Evolutionary conservation across 2,797 vertebrate genomes (phyloP).

Genomic region (Channallabes apus): DNA sequence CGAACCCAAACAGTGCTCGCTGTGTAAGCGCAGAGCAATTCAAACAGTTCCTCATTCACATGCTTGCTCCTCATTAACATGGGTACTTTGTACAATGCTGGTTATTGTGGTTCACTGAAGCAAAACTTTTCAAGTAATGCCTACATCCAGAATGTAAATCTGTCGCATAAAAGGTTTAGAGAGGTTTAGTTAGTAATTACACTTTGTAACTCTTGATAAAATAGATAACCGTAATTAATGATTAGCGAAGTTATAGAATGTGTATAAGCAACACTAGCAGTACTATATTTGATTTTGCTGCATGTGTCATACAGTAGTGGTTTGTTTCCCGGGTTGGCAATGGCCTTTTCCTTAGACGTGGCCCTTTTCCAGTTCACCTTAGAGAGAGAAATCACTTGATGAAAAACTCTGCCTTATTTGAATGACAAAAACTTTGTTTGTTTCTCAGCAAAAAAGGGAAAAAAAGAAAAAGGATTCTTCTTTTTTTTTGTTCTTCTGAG

Average conservation of each 20-base stretch:
- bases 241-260: constrained; percentile 19
- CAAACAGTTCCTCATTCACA: constrained; percentile 29
- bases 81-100: constrained; percentile 25
- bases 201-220: constrained; percentile 17
- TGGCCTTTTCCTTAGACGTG: constrained; percentile 93
- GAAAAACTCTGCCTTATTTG: constrained; percentile 95
- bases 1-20: constrained; percentile 24
- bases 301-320: constrained; percentile 97
- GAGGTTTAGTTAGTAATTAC: not conserved
- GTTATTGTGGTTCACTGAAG: constrained; percentile 27
- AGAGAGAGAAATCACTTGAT: constrained; percentile 96
- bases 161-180: not conserved
- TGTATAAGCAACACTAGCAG: not conserved
- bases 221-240: constrained; percentile 22
- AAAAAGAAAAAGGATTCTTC: not conserved
- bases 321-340: constrained; percentile 97
- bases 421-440: not conserved
- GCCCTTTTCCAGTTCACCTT: constrained; percentile 95
- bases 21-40: constrained; percentile 26
- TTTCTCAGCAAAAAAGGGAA: not conserved
- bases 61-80: constrained; percentile 27
- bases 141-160: constrained; percentile 6
- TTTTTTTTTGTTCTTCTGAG: not conserved
- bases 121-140: constrained; percentile 18
- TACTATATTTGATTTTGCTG: constrained; percentile 73